These are phyloP conservation scores for Sicus ferrugineus DNA, from an alignment of 2,888 invertebrate species.

Conservation along the genomic window DNA sequence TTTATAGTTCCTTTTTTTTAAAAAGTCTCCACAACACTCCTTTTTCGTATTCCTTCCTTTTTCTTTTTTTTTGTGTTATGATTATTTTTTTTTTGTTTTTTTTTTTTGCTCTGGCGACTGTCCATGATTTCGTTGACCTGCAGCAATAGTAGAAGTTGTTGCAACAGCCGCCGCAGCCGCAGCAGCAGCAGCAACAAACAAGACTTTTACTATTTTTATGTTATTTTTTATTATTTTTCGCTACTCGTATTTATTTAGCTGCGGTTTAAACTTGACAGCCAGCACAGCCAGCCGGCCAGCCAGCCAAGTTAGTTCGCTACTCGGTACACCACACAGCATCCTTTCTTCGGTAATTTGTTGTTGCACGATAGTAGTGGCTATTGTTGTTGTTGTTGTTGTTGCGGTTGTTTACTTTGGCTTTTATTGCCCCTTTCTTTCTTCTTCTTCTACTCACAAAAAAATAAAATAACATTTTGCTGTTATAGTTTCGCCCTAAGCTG, in stretches of 20 bases:
- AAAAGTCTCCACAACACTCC: neutral
- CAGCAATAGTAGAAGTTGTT: neutral
- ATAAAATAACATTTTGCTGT: too few species aligned
- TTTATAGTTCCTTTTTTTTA: neutral
- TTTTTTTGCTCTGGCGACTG: slow-evolving; percentile 1
- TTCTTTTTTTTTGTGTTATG: neutral
- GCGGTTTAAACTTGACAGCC: slow-evolving; percentile 14
- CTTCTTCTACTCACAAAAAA: too few species aligned
- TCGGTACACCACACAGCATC: slow-evolving; percentile 11
- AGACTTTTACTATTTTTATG: slow-evolving; percentile 25
- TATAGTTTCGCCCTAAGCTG: too few species aligned
- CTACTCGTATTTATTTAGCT: slow-evolving; percentile 8
- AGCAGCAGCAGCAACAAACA: slow-evolving; percentile 9
- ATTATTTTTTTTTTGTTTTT: neutral
- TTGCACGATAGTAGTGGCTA: neutral
- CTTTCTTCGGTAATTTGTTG: slow-evolving; percentile 3
- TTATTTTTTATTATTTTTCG: slow-evolving; percentile 1
- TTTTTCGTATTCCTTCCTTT: slow-evolving; percentile 2
- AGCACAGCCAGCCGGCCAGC: neutral
- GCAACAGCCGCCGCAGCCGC: neutral
- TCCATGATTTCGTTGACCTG: slow-evolving; percentile 30
- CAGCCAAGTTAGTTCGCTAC: neutral
- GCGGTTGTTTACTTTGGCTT: slow-evolving; percentile 4
- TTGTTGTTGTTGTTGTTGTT: slow-evolving; percentile 4
- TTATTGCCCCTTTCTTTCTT: slow-evolving; percentile 6